phyloP scores from a whole-genome alignment of 2,797 vertebrate genomes.

The Betta splendens region DNA sequence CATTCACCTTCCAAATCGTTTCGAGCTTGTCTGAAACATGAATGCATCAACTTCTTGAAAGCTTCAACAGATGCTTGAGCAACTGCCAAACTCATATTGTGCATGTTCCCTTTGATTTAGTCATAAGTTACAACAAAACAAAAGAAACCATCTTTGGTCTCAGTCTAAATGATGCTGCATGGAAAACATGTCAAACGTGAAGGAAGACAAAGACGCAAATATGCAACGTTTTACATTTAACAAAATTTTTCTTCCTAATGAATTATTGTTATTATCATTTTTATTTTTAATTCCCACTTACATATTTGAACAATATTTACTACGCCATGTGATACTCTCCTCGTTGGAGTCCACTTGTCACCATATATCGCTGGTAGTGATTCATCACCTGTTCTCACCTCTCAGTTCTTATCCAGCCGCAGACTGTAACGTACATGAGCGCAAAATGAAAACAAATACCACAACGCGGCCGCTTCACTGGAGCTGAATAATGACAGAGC shows the following conservation, averaged over 20 bases:
- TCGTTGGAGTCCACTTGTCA: slow-evolving; percentile 25
- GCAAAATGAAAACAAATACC: slow-evolving; percentile 79
- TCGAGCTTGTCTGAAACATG: too few relatives aligned
- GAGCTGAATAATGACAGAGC: slow-evolving; percentile 51
- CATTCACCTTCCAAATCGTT: too few relatives aligned
- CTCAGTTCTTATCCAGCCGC: slow-evolving; percentile 40
- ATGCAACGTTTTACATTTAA: too few relatives aligned
- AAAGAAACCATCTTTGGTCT: too few relatives aligned
- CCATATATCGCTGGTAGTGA: slow-evolving; percentile 23
- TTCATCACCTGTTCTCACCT: slow-evolving; percentile 33
- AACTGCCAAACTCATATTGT: background rate
- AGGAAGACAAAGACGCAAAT: too few relatives aligned
- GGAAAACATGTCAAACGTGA: background rate
- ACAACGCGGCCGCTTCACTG: slow-evolving; percentile 48
- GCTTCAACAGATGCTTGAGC: background rate
- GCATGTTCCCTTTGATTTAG: background rate
- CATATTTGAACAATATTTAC: slow-evolving; percentile 9
- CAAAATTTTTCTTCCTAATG: too few relatives aligned
- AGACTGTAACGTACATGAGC: slow-evolving; percentile 45
- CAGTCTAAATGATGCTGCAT: background rate
- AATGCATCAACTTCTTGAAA: background rate
- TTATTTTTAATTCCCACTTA: too few relatives aligned
- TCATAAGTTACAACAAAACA: background rate
- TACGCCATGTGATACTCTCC: slow-evolving; percentile 15
- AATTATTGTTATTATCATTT: too few relatives aligned